Percentiles rank a stretch among this genome's conserved stretches.
Conservation (phyloP, 1,140 invertebrate genomes). For the Drosophila azteca region DNA sequence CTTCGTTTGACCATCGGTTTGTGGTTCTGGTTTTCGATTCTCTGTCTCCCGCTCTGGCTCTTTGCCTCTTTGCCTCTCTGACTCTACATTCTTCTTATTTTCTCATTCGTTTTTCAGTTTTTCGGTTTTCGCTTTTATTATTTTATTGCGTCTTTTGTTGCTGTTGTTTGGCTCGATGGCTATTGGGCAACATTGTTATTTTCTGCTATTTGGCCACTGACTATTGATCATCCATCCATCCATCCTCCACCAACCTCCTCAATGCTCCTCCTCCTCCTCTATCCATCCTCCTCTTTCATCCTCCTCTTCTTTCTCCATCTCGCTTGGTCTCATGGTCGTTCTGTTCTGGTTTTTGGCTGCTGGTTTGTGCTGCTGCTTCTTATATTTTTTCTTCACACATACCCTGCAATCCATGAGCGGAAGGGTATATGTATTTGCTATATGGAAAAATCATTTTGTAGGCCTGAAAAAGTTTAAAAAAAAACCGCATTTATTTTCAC, state of each 20-base stretch:
- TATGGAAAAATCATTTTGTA: no score
- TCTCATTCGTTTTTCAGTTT: neutral
- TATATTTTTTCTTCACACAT: constrained; percentile 2
- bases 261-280: constrained; percentile 8
- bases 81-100: neutral
- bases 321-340: neutral
- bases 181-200: constrained; percentile 80
- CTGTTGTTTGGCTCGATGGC: constrained; percentile 75
- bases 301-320: constrained; percentile 1
- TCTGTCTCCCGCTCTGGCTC: neutral
- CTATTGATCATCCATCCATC: constrained; percentile 61
- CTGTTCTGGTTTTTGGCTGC: neutral
- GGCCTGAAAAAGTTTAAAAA: no score
- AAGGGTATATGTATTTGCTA: no score
- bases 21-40: constrained; percentile 30
- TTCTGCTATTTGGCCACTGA: constrained; percentile 79
- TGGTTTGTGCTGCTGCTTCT: constrained; percentile 1
- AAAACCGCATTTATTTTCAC: no score
- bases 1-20: constrained; percentile 43
- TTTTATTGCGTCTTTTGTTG: constrained; percentile 58
- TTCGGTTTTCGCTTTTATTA: constrained; percentile 25
- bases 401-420: no score
- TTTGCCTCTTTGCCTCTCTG: no score
- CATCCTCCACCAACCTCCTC: neutral
- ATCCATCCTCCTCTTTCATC: constrained; percentile 1